Conservation (phyloP, 2,888 invertebrate species). For the Antheraea assamensis region DNA sequence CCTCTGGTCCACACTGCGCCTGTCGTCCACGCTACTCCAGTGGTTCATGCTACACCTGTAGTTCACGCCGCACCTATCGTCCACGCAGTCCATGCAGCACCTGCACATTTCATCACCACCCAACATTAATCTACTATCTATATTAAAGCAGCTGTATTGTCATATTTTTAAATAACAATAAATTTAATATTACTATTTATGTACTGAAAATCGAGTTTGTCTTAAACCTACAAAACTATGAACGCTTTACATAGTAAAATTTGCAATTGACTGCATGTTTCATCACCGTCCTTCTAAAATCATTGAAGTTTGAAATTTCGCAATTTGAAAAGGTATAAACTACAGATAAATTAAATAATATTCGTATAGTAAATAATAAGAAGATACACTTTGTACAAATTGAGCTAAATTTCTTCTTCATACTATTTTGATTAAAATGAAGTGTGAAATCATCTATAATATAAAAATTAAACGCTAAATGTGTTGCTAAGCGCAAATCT, state of each 20-base stretch:
- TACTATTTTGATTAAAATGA: too few relatives aligned
- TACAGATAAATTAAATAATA: too few relatives aligned
- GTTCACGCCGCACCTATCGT: slow-evolving; percentile 34
- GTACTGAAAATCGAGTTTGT: not conserved
- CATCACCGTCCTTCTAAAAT: too few relatives aligned
- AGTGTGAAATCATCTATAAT: too few relatives aligned
- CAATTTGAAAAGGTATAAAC: too few relatives aligned
- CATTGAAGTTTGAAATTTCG: too few relatives aligned
- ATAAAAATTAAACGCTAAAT: too few relatives aligned
- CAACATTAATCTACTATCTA: slow-evolving; percentile 51
- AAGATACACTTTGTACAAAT: too few relatives aligned
- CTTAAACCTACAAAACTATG: not conserved
- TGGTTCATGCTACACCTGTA: slow-evolving; percentile 37
- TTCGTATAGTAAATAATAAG: too few relatives aligned
- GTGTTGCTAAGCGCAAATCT: too few relatives aligned
- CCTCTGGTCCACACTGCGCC: slow-evolving; percentile 33
- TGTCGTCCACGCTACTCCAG: slow-evolving; percentile 30
- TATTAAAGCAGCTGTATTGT: slow-evolving; percentile 34
- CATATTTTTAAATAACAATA: slow-evolving; percentile 37
- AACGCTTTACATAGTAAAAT: not conserved
- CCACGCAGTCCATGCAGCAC: slow-evolving; percentile 36
- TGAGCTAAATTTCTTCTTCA: too few relatives aligned
- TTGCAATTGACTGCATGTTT: not conserved
- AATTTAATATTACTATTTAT: slow-evolving; percentile 56
- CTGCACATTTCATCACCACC: slow-evolving; percentile 48